Conservation (phyloP, 2,888 invertebrate species). For the Hyppa rectilinea region DNA sequence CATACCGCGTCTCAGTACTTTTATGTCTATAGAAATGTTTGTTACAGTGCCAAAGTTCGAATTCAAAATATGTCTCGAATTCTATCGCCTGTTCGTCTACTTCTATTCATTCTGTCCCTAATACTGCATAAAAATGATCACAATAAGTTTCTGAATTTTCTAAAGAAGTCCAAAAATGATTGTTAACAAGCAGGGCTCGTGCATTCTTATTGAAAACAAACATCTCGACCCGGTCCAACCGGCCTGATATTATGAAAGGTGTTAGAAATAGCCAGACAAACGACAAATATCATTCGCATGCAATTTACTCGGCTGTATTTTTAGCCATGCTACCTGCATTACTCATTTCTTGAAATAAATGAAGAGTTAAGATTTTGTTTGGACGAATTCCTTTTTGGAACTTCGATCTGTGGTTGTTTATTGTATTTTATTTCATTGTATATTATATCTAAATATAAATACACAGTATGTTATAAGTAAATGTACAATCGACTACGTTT, state of each 20-base stretch:
- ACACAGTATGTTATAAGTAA: too few species aligned
- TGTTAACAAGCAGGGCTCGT: slow-evolving; percentile 25
- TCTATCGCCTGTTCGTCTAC: neutral
- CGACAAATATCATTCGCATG: slow-evolving; percentile 56
- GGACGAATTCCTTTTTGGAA: neutral
- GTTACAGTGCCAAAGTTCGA: neutral
- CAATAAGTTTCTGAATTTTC: slow-evolving; percentile 20
- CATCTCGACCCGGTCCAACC: slow-evolving; percentile 59
- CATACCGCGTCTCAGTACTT: neutral
- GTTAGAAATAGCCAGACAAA: slow-evolving; percentile 56
- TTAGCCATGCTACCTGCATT: slow-evolving; percentile 44
- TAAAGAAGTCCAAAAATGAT: slow-evolving; percentile 22
- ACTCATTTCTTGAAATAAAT: slow-evolving; percentile 41
- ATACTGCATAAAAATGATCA: slow-evolving; percentile 14
- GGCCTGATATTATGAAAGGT: slow-evolving; percentile 60
- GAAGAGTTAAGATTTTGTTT: neutral
- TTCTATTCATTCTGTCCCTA: slow-evolving; percentile 8
- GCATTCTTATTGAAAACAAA: slow-evolving; percentile 62
- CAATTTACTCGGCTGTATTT: slow-evolving; percentile 54
- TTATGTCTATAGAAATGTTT: neutral
- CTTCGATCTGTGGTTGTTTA: neutral
- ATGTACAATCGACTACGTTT: too few species aligned
- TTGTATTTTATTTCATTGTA: too few species aligned
- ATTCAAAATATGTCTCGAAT: slow-evolving; percentile 4
- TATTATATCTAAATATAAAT: too few species aligned